Evolutionary conservation across 2,113 vertebrate genomes (phyloP), one percentile per base, ranked within the genome.

Genomic region (Eurystomus gularis): DNA sequence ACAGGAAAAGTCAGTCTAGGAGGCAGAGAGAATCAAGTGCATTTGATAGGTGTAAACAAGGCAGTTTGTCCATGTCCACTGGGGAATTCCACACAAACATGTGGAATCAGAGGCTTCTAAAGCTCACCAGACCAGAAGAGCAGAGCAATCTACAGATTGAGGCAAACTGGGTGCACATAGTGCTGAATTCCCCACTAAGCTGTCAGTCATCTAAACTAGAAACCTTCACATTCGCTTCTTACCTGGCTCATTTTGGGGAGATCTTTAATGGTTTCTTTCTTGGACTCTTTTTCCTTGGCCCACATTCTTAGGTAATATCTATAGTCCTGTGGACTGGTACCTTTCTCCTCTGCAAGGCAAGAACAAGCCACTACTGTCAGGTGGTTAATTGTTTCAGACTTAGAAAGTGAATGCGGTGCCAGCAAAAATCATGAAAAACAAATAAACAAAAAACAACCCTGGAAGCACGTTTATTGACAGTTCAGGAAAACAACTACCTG

Each of bases 211-310:
- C n/a, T 8, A 71, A n/a, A 71, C 46, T 52, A 17, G 54, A 82
- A 93, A 76, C 39, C 57, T 91, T 77, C 76, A 69, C 23, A 48
- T 20, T 57, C 46, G 28, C 55, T 93, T 95, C 93, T 92, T 97
- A 99, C 99, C 99, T 99, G 99, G 97, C 99, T 99, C 99, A 99
- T 99, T 96, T 98, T 99, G 24, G 99, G 99, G 19, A 99, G 98
- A 93, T 99, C 99, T 97, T 99, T 99, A 94, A 99, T 99, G 3
- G 98, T 99, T 96, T 99, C 99, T 68, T 98, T 99, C 94, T 98
- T 99, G 52, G 97, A 97, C 82, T 99, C 99, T 82, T 99, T 99
- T 94, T 99, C 99, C 87, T 98, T 98, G 82, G 99, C 99, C 99
- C 99, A 99, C 97, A 99, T 98, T 83, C 98, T 98, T 93, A 99